These are phyloP conservation scores for Capitulum mitella DNA, from an alignment of 2,888 invertebrate genomes.

Conservation along the genomic window DNA sequence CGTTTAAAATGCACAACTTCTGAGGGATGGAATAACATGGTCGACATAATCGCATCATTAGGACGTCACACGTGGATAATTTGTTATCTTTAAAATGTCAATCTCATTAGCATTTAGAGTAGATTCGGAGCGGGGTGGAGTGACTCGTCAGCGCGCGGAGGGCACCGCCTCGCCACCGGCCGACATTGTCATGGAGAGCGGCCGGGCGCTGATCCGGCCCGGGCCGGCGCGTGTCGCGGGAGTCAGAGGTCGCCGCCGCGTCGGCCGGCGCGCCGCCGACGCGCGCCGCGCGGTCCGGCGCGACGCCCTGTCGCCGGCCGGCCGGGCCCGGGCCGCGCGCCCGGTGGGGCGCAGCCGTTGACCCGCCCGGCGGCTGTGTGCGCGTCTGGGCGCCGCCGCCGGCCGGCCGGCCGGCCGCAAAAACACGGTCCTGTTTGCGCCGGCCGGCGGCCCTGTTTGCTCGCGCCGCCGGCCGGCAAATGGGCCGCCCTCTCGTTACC, in stretches of 20 bases:
- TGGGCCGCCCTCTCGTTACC: neutral
- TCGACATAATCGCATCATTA: slow-evolving; percentile 11
- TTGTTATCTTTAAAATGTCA: slow-evolving; percentile 20
- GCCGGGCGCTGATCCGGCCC: too few species aligned
- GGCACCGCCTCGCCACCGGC: neutral
- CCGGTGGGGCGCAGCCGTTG: slow-evolving; percentile 6
- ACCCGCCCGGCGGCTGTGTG: neutral
- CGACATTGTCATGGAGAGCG: neutral
- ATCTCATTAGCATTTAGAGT: slow-evolving; percentile 23
- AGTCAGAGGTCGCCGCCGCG: neutral
- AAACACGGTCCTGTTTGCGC: too few species aligned
- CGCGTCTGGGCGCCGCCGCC: neutral
- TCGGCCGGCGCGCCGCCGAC: too few species aligned
- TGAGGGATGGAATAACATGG: slow-evolving; percentile 2
- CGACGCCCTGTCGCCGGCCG: neutral
- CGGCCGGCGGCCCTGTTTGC: neutral
- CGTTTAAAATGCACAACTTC: slow-evolving; percentile 7
- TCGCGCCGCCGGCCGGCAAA: neutral
- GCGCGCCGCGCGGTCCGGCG: too few species aligned
- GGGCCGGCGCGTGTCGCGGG: too few species aligned
- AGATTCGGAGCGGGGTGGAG: neutral
- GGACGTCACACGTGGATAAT: slow-evolving; percentile 11
- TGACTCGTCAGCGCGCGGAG: neutral
- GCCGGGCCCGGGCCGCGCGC: neutral
- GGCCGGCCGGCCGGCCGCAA: neutral